phyloP scores from a whole-genome alignment of 2,797 vertebrate genomes.

The Pyrocephalus nanus region DNA sequence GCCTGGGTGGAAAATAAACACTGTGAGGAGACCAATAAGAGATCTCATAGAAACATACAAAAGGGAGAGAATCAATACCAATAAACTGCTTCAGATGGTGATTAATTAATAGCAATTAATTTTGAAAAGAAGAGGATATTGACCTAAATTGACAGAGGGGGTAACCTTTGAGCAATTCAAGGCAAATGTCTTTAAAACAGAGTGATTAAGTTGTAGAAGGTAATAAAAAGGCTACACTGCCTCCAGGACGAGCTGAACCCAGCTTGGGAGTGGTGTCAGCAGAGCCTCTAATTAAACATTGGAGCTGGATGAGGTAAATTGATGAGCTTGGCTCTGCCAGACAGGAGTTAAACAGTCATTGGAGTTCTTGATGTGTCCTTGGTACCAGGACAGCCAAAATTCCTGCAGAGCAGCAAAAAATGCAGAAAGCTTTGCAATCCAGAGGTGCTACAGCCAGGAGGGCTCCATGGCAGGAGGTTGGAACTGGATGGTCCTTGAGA shows the following conservation, averaged over 20 bases:
- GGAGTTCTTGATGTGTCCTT: background rate
- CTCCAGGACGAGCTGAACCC: constrained; percentile 1
- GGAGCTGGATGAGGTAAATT: constrained; percentile 20
- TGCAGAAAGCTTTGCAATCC: background rate
- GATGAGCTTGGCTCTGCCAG: background rate
- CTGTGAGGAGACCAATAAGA: background rate
- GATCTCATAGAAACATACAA: constrained; percentile 49
- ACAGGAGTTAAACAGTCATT: background rate
- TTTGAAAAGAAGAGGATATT: constrained; percentile 69
- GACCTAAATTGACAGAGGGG: constrained; percentile 65
- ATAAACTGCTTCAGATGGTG: constrained; percentile 67
- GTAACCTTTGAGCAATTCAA: constrained; percentile 65
- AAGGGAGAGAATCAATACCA: constrained; percentile 66
- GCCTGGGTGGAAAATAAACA: background rate
- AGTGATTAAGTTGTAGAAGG: constrained; percentile 69
- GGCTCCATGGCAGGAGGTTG: background rate
- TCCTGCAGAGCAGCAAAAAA: background rate
- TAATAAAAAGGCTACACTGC: constrained; percentile 40
- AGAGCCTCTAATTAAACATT: background rate
- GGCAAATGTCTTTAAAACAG: constrained; percentile 62
- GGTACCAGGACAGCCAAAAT: accelerated
- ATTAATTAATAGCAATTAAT: constrained; percentile 76
- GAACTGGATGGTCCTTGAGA: background rate
- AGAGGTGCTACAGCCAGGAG: background rate
- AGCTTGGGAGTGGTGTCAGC: background rate